phyloP scores from a whole-genome alignment of 2,888 invertebrate genomes.

The Sthenelais limicola region DNA sequence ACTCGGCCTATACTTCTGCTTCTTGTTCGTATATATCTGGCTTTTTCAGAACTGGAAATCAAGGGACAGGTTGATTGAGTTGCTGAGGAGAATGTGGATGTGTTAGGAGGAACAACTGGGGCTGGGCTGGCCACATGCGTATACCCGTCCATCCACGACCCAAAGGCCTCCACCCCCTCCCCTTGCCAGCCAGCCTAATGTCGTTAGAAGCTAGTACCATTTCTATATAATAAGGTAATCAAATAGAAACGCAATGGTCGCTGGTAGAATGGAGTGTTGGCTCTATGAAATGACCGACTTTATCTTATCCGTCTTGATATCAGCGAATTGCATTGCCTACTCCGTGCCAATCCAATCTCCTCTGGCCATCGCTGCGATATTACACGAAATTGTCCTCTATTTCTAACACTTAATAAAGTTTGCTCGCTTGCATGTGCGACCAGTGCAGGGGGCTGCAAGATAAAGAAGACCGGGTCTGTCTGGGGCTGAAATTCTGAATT shows the following conservation, averaged over 20 bases:
- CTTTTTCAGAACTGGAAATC: no score
- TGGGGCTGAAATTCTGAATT: conserved; percentile 35
- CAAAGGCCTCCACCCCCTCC: conserved; percentile 7
- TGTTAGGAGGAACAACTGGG: no score
- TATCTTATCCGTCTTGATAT: conserved; percentile 41
- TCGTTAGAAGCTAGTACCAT: conserved; percentile 27
- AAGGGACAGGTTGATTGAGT: no score
- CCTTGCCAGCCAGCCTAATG: conserved; percentile 17
- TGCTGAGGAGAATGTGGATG: no score
- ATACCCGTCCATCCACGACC: conserved; percentile 21
- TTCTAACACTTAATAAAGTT: conserved; percentile 40
- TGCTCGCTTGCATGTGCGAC: conserved; percentile 37
- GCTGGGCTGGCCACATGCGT: conserved; percentile 24
- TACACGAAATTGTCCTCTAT: conserved; percentile 38
- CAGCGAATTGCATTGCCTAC: conserved; percentile 34
- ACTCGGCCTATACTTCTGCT: no score
- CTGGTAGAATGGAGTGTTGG: conserved; percentile 33
- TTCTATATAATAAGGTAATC: conserved; percentile 39
- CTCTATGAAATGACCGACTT: conserved; percentile 32
- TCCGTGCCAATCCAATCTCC: conserved; percentile 27
- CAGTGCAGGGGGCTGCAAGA: conserved; percentile 28
- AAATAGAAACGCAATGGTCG: conserved; percentile 37
- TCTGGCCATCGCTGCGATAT: conserved; percentile 10
- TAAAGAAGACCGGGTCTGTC: conserved; percentile 32
- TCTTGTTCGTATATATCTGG: no score